Evolutionary conservation across 2,113 vertebrate species (phyloP).

Genomic region (Atractosteus spatula): DNA sequence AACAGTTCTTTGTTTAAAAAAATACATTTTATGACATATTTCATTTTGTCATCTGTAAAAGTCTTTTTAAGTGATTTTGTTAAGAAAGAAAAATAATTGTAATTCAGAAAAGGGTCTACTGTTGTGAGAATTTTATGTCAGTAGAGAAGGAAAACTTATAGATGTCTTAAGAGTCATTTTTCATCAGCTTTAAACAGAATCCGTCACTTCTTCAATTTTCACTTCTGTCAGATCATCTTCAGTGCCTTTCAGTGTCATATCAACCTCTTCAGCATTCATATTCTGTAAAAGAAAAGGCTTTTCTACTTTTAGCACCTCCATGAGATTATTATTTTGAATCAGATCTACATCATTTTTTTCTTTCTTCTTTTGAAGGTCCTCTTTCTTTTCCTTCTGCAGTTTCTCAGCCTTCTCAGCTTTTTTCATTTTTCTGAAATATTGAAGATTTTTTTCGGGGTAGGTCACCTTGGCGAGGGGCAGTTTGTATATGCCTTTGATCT

Average conservation of each 20-base stretch:
- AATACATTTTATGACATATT: too few species aligned
- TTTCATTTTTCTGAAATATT: constrained; percentile 69
- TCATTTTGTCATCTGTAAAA: too few species aligned
- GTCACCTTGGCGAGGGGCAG: constrained; percentile 83
- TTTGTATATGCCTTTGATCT: constrained; percentile 73
- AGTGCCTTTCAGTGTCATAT: not conserved
- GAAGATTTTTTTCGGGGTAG: constrained; percentile 89
- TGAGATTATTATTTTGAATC: not conserved
- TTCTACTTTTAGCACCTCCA: not conserved
- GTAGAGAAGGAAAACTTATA: too few species aligned
- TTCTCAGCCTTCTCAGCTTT: constrained; percentile 53
- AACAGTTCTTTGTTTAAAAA: too few species aligned
- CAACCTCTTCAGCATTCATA: not conserved
- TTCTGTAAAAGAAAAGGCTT: not conserved
- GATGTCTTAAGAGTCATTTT: too few species aligned
- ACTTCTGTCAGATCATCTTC: not conserved
- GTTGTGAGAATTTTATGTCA: too few species aligned
- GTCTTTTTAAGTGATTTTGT: too few species aligned
- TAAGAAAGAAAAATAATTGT: too few species aligned
- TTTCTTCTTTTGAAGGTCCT: constrained; percentile 19
- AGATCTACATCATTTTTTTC: constrained; percentile 26
- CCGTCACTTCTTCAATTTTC: not conserved
- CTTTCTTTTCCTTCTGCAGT: constrained; percentile 36
- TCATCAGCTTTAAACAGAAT: too few species aligned
- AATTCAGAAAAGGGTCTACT: too few species aligned